Evolutionary conservation across 2,113 vertebrate species (phyloP).

Genomic region (Fulmarus glacialis): DNA sequence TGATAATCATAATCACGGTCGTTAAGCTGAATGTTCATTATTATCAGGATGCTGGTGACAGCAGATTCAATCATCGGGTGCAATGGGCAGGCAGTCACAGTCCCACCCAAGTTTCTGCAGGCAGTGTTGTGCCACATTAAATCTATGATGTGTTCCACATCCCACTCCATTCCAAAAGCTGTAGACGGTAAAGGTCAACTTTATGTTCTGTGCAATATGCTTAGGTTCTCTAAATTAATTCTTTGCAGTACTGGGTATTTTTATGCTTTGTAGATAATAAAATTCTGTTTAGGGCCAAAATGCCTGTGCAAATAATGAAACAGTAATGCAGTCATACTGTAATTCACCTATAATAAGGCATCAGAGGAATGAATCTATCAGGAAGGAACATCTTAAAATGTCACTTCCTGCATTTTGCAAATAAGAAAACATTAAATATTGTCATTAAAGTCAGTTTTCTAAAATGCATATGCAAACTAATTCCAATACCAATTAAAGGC

Average conservation of each 20-base stretch:
- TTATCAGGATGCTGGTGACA: constrained; percentile 84
- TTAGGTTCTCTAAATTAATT: constrained; percentile 83
- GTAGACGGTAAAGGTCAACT: constrained; percentile 83
- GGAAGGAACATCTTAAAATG: constrained; percentile 6
- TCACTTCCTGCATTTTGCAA: constrained; percentile 39
- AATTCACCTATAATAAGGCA: constrained; percentile 65
- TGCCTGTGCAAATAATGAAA: constrained; percentile 59
- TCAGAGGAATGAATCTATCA: constrained; percentile 2
- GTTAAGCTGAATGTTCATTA: constrained; percentile 89
- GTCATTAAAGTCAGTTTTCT: constrained; percentile 34
- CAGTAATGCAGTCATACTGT: constrained; percentile 7
- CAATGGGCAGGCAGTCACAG: constrained; percentile 74
- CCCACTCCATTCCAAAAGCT: constrained; percentile 80
- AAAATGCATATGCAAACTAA: constrained; percentile 53
- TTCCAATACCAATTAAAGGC: constrained; percentile 48
- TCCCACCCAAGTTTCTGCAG: constrained; percentile 83
- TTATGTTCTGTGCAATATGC: constrained; percentile 87
- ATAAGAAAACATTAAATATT: constrained; percentile 26
- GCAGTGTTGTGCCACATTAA: constrained; percentile 83
- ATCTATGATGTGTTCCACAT: constrained; percentile 79
- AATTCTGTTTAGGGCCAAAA: constrained; percentile 72
- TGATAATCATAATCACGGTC: constrained; percentile 88
- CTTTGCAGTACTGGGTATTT: constrained; percentile 71
- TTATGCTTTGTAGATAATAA: constrained; percentile 76
- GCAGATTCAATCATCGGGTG: constrained; percentile 84